These are phyloP conservation scores for Toxotes lorentzi DNA, from an alignment of 2,797 vertebrate genomes.

Conservation along the genomic window DNA sequence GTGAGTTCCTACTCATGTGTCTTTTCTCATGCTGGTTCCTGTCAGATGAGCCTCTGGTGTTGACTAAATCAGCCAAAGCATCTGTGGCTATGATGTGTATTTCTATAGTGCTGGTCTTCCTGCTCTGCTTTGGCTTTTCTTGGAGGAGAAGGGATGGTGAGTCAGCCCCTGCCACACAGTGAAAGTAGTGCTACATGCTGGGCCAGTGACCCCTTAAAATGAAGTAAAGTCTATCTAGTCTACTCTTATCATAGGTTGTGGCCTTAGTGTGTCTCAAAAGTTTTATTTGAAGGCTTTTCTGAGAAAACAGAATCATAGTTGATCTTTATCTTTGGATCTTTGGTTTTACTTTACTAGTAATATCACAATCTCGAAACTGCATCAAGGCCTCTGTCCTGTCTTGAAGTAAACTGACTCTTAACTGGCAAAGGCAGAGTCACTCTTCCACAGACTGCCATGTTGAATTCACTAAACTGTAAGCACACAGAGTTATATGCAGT, in stretches of 20 bases:
- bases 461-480: not conserved
- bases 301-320: not conserved
- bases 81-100: conserved; percentile 87
- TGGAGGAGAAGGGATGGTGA: conserved; percentile 87
- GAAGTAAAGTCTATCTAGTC: not conserved
- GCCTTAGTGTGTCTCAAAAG: not conserved
- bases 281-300: not conserved
- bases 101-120: conserved; percentile 85
- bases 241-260: not conserved
- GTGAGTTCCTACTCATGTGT: not conserved
- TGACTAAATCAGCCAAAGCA: conserved; percentile 87
- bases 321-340: not conserved
- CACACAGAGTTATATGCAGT: not conserved
- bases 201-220: not conserved
- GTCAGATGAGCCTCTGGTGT: conserved; percentile 72
- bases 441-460: not conserved
- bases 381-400: not conserved
- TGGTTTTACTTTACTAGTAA: not conserved
- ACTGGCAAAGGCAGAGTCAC: not conserved
- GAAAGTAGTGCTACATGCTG: no score
- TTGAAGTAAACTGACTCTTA: not conserved
- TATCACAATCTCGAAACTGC: not conserved
- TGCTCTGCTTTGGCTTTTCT: conserved; percentile 89
- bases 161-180: conserved; percentile 4
- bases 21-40: not conserved